phyloP scores from a whole-genome alignment of 92 coral and sea anemone species.

The Zoanthus sociatus region DNA sequence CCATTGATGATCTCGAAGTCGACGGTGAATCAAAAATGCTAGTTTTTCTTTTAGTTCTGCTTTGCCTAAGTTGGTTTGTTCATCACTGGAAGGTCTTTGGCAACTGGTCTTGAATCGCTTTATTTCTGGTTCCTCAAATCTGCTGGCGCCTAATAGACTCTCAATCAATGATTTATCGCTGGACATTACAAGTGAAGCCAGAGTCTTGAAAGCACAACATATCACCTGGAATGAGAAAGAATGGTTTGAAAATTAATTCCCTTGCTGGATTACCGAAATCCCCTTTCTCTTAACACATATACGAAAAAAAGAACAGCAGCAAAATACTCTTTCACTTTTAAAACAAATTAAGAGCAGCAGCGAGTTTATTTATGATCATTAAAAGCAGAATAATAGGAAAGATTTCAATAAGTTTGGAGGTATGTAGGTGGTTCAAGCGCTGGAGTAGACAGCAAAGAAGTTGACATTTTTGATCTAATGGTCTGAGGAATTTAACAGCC shows the following conservation, averaged over 20 bases:
- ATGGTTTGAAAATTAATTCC: not conserved
- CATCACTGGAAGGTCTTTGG: not conserved
- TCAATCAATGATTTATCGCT: constrained; percentile 23
- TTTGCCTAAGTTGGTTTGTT: not conserved
- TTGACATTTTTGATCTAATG: no score
- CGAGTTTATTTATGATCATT: no score
- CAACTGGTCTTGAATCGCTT: not conserved
- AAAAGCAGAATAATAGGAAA: no score
- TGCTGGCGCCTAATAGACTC: constrained; percentile 37
- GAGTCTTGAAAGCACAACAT: constrained; percentile 54
- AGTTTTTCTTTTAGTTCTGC: constrained; percentile 43
- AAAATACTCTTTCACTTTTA: no score
- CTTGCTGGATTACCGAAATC: no score
- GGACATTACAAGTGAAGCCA: constrained; percentile 35
- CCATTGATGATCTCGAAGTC: constrained; percentile 85
- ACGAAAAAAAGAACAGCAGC: no score
- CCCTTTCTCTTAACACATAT: no score
- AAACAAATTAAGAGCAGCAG: no score
- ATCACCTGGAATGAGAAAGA: constrained; percentile 40
- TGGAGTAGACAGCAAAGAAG: no score
- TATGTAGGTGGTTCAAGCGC: no score
- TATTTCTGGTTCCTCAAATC: constrained; percentile 12
- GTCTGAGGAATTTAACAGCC: no score
- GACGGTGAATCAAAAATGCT: constrained; percentile 70
- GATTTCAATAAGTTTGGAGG: no score